Evolutionary conservation across 2,797 vertebrate genomes (phyloP).

Genomic region (Sebastes umbrosus): DNA sequence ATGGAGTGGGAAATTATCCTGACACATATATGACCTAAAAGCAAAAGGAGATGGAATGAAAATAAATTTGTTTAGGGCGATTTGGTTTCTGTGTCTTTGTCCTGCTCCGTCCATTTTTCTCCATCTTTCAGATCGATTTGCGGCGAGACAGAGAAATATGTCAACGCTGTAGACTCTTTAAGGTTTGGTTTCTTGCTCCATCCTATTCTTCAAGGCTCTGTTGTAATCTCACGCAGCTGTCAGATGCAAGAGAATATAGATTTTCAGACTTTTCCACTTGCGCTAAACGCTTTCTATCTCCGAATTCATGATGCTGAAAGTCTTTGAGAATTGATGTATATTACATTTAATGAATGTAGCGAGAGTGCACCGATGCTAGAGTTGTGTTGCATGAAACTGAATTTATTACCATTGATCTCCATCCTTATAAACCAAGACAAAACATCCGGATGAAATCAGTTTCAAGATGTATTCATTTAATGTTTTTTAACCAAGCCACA

Average conservation of each 20-base stretch:
- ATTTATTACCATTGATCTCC: not conserved
- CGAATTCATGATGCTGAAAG: not conserved
- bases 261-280: slow-evolving; percentile 23
- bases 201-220: slow-evolving; percentile 33
- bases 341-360: slow-evolving; percentile 3
- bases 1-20: slow-evolving; percentile 72
- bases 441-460: not conserved
- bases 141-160: slow-evolving; percentile 38
- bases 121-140: slow-evolving; percentile 60
- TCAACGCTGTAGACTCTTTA: slow-evolving; percentile 47
- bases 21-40: slow-evolving; percentile 69
- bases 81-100: slow-evolving; percentile 52
- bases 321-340: slow-evolving; percentile 9
- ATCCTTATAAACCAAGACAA: not conserved
- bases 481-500: slow-evolving; percentile 65
- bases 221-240: slow-evolving; percentile 56
- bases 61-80: slow-evolving; percentile 51
- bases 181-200: slow-evolving; percentile 33
- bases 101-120: slow-evolving; percentile 15
- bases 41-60: slow-evolving; percentile 46
- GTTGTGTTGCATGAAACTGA: not conserved
- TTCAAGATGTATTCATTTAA: slow-evolving; percentile 63
- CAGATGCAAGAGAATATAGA: slow-evolving; percentile 27
- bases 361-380: not conserved
- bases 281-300: not conserved